phyloP scores from a whole-genome alignment of 2,797 vertebrate genomes.

The Pristis pectinata region DNA sequence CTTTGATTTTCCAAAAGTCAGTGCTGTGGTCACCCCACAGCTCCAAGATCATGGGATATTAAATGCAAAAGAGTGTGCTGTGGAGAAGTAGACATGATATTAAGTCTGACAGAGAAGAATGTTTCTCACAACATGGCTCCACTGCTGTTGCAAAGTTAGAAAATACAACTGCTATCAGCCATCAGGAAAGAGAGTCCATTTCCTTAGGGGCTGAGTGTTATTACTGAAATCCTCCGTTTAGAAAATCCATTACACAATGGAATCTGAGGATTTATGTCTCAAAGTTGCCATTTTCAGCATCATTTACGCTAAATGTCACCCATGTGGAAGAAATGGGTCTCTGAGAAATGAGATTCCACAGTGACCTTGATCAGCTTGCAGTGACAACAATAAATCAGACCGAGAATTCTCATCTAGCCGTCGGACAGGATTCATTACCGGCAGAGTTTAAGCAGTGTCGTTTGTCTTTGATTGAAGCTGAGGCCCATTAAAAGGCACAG shows the following conservation, averaged over 20 bases:
- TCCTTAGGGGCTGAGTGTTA: constrained; percentile 38
- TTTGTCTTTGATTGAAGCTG: constrained; percentile 50
- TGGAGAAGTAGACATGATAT: not conserved
- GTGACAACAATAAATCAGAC: constrained; percentile 56
- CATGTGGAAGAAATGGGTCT: constrained; percentile 44
- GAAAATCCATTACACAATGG: constrained; percentile 41
- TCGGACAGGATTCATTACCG: constrained; percentile 53
- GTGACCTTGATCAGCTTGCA: constrained; percentile 53
- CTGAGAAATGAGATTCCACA: constrained; percentile 56
- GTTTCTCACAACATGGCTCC: not conserved
- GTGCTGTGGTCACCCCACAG: not conserved
- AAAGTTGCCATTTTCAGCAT: constrained; percentile 45
- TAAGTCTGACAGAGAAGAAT: not conserved
- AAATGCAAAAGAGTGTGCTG: not conserved
- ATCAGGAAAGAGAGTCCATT: constrained; percentile 33
- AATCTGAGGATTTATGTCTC: constrained; percentile 45
- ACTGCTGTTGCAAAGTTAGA: not conserved
- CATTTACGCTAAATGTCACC: constrained; percentile 42
- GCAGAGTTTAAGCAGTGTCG: constrained; percentile 42
- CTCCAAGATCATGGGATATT: not conserved
- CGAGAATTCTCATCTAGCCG: constrained; percentile 49
- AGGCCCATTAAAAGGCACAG: constrained; percentile 41
- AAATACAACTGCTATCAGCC: constrained; percentile 8
- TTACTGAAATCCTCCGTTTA: constrained; percentile 41
- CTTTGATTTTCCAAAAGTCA: not conserved